A percentile compares a stretch with the other conserved stretches of the same genome.
These are phyloP conservation scores for Rhizomys pruinosus DNA, from an alignment of 2,113 vertebrate genomes.

Conservation along the genomic window DNA sequence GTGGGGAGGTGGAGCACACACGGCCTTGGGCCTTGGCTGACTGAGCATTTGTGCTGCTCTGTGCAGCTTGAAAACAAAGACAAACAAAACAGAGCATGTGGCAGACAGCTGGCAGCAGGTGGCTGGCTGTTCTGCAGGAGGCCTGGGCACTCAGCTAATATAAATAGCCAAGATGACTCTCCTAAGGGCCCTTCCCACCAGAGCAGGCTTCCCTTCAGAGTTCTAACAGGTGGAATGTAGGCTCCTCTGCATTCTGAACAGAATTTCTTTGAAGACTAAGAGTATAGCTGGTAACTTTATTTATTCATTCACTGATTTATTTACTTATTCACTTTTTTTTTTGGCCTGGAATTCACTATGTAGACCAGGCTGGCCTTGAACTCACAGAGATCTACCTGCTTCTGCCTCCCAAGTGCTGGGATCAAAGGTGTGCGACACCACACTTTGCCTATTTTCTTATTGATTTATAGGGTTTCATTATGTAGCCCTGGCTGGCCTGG, in stretches of 20 bases:
- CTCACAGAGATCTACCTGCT: no score
- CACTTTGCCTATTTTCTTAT: no score
- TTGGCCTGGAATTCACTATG: no score
- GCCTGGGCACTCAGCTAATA: not conserved
- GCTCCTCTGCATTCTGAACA: no score
- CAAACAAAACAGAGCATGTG: not conserved
- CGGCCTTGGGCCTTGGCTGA: accelerated
- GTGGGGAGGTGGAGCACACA: not conserved
- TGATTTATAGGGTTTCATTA: no score
- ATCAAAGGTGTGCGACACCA: no score
- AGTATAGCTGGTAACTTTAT: not conserved
- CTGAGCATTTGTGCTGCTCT: not conserved
- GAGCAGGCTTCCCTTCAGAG: not conserved
- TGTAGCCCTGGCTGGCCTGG: no score
- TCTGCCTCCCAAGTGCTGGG: no score
- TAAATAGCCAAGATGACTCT: not conserved
- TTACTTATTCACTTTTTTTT: no score
- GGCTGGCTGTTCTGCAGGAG: not conserved
- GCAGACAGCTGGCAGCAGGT: not conserved
- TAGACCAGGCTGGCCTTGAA: no score
- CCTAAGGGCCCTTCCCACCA: not conserved
- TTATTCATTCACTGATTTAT: no score
- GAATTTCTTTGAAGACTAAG: not conserved
- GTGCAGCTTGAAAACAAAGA: not conserved
- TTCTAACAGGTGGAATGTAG: not conserved